Base-by-base conservation (phyloP, 2,113 vertebrate species). In the Mystacornis crossleyi region DNA sequence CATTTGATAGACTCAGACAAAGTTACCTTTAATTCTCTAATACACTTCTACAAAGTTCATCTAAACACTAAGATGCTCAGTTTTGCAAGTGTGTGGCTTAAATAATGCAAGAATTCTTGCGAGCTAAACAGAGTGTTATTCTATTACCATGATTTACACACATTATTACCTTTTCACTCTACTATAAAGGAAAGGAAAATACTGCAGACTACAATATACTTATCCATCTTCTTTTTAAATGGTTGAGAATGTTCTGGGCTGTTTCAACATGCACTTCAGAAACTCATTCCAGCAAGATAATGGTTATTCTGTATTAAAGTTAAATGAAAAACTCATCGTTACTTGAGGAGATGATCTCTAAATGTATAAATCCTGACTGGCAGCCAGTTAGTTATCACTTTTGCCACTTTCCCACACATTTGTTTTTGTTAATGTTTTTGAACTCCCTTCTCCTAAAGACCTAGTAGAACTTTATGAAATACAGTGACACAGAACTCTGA, bases 361-460 rank as follows among this genome's bases (percentile, higher is more conserved):
- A 96, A 96, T 24, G 14, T 38, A 33, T 95, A 96, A 97, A 97
- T 95, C 92, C 84, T 36, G 24, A 53, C 71, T 77, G 86, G 62
- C 92, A 97, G 79, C 77, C 97, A 95, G 93, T 97, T 93, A 97
- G 70, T 93, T 92, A 86, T 71, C 85, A 85, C 91, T 96, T 96
- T 93, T 91, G 79, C 91, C 96, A 67, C 74, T 96, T 97, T 96
- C 91, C 91, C 94, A 93, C 93, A 92, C 94, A 86, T 95, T 89
- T 91, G 79, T 94, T 96, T 97, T 96, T 48, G 83, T 93, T 93
- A 94, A 96, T 95, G 86, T 90, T 98, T 97, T 97, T 95, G 67
- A 74, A 84, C 89, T 97, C 55, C 12, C 45, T 67, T 73, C 97
- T 96, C 88, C 95, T 93, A 71, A 97, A 95, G 96, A 92, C 90